Percentiles rank a stretch among this genome's conserved stretches.
Conservation (phyloP, 2,888 invertebrate species). For the Protophormia terraenovae region DNA sequence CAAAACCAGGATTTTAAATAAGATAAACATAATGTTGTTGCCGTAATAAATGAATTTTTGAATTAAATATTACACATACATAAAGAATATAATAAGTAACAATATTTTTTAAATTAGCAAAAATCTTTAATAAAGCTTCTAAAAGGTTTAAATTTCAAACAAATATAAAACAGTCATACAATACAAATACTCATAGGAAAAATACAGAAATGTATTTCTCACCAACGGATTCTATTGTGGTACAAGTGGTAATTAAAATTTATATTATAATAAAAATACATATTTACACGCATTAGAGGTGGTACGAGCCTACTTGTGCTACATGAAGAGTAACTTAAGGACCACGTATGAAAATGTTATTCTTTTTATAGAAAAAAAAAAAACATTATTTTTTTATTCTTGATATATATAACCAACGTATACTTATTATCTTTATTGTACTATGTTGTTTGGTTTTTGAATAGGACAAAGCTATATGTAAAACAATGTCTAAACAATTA, state of each 20-base stretch:
- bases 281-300: slow-evolving; percentile 21
- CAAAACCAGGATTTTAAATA: too few relatives aligned
- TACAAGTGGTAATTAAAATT: slow-evolving; percentile 66
- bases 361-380: too few relatives aligned
- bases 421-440: slow-evolving; percentile 12
- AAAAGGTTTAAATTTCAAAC: slow-evolving; percentile 16
- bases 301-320: slow-evolving; percentile 16
- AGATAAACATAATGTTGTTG: too few relatives aligned
- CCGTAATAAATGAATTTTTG: too few relatives aligned
- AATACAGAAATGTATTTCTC: slow-evolving; percentile 8
- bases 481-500: slow-evolving; percentile 38
- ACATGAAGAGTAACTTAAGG: slow-evolving; percentile 6
- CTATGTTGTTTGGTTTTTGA: neutral
- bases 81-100: too few relatives aligned
- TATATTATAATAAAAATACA: slow-evolving; percentile 44
- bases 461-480: neutral
- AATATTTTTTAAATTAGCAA: too few relatives aligned
- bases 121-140: too few relatives aligned
- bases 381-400: too few relatives aligned
- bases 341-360: slow-evolving; percentile 28
- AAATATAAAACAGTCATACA: slow-evolving; percentile 4
- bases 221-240: slow-evolving; percentile 35
- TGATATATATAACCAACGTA: too few relatives aligned
- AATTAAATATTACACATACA: too few relatives aligned
- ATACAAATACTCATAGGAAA: neutral